Evolutionary conservation across 2,797 vertebrate genomes (phyloP).

Genomic region (Ataeniobius toweri): DNA sequence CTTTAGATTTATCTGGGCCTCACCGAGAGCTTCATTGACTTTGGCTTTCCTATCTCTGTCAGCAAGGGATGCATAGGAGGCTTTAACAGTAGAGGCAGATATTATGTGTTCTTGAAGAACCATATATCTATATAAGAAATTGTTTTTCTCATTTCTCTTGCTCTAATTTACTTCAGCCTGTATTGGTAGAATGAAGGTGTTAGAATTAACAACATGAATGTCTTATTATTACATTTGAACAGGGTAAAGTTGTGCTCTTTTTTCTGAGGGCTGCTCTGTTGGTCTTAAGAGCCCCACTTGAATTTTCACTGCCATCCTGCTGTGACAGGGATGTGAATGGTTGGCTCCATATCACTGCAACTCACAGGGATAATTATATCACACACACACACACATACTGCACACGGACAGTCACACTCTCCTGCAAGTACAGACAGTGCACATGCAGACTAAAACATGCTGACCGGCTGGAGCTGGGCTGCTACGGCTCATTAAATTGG

Average conservation of each 20-base stretch:
- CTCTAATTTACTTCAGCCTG: constrained; percentile 10
- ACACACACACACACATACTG: constrained; percentile 23
- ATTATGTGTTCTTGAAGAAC: constrained; percentile 24
- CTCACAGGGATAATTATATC: constrained; percentile 60
- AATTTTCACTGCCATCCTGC: constrained; percentile 34
- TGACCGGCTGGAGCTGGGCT: constrained; percentile 58
- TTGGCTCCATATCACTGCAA: constrained; percentile 43
- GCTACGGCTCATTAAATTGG: constrained; percentile 77
- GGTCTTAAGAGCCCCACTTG: constrained; percentile 39
- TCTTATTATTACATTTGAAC: background rate
- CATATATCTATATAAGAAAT: constrained; percentile 20
- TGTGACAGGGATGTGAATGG: constrained; percentile 45
- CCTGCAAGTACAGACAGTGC: constrained; percentile 26
- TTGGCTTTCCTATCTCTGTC: constrained; percentile 54
- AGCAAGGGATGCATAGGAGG: constrained; percentile 44
- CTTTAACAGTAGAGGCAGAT: constrained; percentile 30
- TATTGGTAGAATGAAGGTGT: constrained; percentile 10
- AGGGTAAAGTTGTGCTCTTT: background rate
- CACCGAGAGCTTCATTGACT: constrained; percentile 66
- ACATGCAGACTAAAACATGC: constrained; percentile 34
- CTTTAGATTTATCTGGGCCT: constrained; percentile 51
- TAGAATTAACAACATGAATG: constrained; percentile 9
- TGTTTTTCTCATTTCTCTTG: constrained; percentile 6
- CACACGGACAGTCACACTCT: constrained; percentile 14
- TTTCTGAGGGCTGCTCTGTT: constrained; percentile 2